These are phyloP conservation scores for Oncorhynchus mykiss DNA, from an alignment of 2,113 vertebrate species.

Conservation along the genomic window DNA sequence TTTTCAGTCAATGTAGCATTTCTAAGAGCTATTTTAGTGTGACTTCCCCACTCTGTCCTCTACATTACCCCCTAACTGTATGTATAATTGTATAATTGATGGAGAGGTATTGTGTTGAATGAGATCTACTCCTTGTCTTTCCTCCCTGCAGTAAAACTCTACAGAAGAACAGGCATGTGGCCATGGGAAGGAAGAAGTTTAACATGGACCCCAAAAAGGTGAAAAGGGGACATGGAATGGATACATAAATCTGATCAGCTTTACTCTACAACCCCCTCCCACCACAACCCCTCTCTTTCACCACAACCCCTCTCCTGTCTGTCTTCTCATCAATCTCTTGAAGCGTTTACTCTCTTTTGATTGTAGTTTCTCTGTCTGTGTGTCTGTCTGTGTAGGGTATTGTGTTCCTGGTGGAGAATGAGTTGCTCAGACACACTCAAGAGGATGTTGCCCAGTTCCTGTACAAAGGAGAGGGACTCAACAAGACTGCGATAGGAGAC, in stretches of 20 bases:
- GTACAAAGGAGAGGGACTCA: conserved; percentile 92
- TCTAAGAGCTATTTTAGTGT: not conserved
- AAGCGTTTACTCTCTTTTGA: no score
- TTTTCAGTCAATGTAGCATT: not conserved
- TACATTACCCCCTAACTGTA: not conserved
- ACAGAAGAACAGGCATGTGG: conserved; percentile 87
- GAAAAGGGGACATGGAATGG: not conserved
- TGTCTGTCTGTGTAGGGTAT: conserved; percentile 76
- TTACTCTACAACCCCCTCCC: no score
- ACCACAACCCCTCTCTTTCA: no score
- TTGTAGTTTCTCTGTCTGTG: not conserved
- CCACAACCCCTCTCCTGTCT: no score
- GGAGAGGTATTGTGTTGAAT: not conserved
- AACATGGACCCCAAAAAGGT: conserved; percentile 93
- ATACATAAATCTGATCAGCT: no score
- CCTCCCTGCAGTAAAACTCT: conserved; percentile 82
- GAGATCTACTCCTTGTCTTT: conserved; percentile 11
- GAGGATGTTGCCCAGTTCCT: conserved; percentile 90
- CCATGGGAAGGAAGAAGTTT: conserved; percentile 88
- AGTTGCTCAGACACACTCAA: conserved; percentile 82
- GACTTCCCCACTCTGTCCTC: not conserved
- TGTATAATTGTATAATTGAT: not conserved
- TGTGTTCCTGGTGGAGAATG: conserved; percentile 87
- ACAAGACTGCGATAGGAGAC: conserved; percentile 91
- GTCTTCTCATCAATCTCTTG: not conserved